These are phyloP conservation scores for Lytechinus pictus DNA, from an alignment of 35 echinoderm and acorn worm species.

Conservation along the genomic window DNA sequence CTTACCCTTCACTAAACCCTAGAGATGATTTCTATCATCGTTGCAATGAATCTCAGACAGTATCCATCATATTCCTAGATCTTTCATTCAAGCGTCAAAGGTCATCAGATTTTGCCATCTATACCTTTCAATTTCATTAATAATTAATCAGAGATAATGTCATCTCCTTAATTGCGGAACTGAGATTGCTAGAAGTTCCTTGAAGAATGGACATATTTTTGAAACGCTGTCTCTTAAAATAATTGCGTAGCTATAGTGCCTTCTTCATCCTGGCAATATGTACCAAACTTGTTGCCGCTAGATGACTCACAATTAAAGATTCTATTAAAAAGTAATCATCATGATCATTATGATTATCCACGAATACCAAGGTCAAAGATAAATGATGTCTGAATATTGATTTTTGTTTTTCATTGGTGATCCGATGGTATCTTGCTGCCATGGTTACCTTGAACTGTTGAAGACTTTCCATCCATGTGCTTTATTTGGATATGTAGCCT, in stretches of 20 bases:
- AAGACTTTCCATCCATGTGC: too few species aligned
- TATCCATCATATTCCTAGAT: background rate
- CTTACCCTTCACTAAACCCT: background rate
- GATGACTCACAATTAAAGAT: background rate
- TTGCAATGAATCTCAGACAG: background rate
- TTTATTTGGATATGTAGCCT: too few species aligned
- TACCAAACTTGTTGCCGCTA: background rate
- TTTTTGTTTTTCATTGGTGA: background rate
- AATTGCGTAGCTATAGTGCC: too few species aligned
- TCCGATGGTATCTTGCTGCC: background rate
- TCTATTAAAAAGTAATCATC: background rate
- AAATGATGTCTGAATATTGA: background rate
- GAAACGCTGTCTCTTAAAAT: too few species aligned
- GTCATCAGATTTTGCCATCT: background rate
- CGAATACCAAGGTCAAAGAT: background rate
- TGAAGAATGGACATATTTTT: background rate
- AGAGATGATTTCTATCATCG: background rate
- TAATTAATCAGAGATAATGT: background rate
- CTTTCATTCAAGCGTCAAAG: background rate
- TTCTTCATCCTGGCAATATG: too few species aligned
- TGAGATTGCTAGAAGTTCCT: background rate
- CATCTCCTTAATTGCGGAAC: background rate
- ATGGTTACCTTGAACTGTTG: too few species aligned
- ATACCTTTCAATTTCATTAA: background rate
- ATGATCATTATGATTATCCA: background rate